Conservation (phyloP, 2,797 vertebrate species). For the Helicolenus hilgendorfi region DNA sequence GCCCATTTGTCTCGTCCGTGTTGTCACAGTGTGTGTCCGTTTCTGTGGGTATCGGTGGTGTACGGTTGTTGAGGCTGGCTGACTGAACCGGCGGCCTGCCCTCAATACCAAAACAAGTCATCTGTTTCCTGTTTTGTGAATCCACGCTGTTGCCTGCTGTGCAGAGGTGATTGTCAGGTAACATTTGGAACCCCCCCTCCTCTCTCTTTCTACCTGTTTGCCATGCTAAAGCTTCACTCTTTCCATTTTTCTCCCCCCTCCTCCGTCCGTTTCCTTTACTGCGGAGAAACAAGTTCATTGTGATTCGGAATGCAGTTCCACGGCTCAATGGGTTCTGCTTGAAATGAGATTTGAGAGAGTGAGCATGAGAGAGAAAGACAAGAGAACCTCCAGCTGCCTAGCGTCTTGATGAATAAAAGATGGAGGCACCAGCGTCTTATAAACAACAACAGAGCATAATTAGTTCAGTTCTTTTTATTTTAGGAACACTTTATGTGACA, state of each 20-base stretch:
- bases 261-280: conserved; percentile 40
- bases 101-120: conserved; percentile 63
- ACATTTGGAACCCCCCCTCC: conserved; percentile 67
- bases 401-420: conserved; percentile 89
- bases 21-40: conserved; percentile 17
- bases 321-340: conserved; percentile 83
- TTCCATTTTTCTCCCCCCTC: not conserved
- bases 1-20: conserved; percentile 1
- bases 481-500: conserved; percentile 81
- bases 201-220: conserved; percentile 26
- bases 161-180: conserved; percentile 82
- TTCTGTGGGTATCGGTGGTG: not conserved
- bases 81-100: conserved; percentile 17
- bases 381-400: conserved; percentile 74
- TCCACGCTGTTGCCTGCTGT: not conserved
- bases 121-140: conserved; percentile 65
- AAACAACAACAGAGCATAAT: conserved; percentile 87
- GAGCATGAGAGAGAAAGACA: conserved; percentile 76
- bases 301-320: conserved; percentile 81
- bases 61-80: conserved; percentile 9
- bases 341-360: conserved; percentile 88
- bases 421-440: conserved; percentile 71
- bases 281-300: conserved; percentile 85
- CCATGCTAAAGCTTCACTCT: conserved; percentile 57
- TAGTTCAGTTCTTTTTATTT: conserved; percentile 86